Base-by-base conservation (phyloP, 2,797 vertebrate species). In the Lepilemur ruficaudatus region DNA sequence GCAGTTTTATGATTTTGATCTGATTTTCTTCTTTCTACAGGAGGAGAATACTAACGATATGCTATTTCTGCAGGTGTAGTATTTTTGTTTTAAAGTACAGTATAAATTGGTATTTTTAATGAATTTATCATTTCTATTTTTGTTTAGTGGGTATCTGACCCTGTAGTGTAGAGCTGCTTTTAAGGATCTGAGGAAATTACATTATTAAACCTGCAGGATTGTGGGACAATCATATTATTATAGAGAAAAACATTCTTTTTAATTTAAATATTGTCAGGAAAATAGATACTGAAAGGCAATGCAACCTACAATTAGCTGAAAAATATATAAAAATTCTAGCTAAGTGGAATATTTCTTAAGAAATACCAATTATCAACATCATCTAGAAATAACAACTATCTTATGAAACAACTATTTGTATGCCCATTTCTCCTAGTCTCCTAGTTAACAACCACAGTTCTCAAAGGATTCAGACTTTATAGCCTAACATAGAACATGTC, bases 391-490 rank as follows among this genome's bases (percentile, higher is more conserved):
- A 61, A 14, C 17, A 48, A 48, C 48, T 48, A 14, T 73, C 7
- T 48, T 63, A 32, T 4, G 38, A 90, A 84, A 73, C 5, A 72
- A 46, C 7, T 59, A 3, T 89, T 7, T 59, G 1, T 72, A 73
- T 88, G 38, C 4, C 11, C 14, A 1, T 69, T 84, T 84, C 25
- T 65, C 11, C 55, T 43, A 93, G 41, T 92, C 30, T 80, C 7
- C 2, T 59, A 81, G 22, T 55, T 94, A 93, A 75, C 17, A 79
- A 67, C 46, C 12, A 83, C 25, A 75, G 30, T 28, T 93, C 72
- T 94, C 61, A 89, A 48, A 97, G 69, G 57, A 82, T 72, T 93
- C 59, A 73, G 25, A 73, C 4, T 95, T 90, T 81, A 85, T 9
- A 41, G 22, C 35, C 41, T 69, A 75, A 52, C 10, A 75, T 28